These are phyloP conservation scores for Gallinago nigripennis DNA, from an alignment of 2,797 vertebrate species.

Conservation along the genomic window DNA sequence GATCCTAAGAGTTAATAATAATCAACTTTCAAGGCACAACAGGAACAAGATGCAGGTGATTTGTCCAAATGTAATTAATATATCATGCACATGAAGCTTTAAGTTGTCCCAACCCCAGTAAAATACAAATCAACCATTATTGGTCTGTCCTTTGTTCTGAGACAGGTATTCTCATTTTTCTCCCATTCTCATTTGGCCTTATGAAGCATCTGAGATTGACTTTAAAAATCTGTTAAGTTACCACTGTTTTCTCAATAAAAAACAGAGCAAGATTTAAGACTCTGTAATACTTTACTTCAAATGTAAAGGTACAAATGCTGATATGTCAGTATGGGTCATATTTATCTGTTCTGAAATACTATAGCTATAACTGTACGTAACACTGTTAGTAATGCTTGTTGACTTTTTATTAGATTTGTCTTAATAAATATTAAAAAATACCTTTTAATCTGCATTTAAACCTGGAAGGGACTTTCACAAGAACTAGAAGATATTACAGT, in stretches of 20 bases:
- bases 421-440: not conserved
- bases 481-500: not conserved
- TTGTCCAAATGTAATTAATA: not conserved
- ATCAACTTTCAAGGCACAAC: not conserved
- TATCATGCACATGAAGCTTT: not conserved
- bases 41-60: not conserved
- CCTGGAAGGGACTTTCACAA: not conserved
- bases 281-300: not conserved
- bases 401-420: not conserved
- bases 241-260: not conserved
- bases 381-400: not conserved
- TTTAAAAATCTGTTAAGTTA: not conserved
- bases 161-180: not conserved
- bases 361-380: accelerated
- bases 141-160: not conserved
- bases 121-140: not conserved
- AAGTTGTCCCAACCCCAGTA: not conserved
- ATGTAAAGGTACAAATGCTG: not conserved
- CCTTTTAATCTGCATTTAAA: not conserved
- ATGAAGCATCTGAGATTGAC: not conserved
- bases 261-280: not conserved
- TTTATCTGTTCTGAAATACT: not conserved
- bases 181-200: not conserved
- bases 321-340: not conserved
- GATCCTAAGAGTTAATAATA: not conserved